Evolutionary conservation across 2,888 invertebrate species (phyloP), one percentile per base, ranked within the genome.

Genomic region (Acrobasis consociella): DNA sequence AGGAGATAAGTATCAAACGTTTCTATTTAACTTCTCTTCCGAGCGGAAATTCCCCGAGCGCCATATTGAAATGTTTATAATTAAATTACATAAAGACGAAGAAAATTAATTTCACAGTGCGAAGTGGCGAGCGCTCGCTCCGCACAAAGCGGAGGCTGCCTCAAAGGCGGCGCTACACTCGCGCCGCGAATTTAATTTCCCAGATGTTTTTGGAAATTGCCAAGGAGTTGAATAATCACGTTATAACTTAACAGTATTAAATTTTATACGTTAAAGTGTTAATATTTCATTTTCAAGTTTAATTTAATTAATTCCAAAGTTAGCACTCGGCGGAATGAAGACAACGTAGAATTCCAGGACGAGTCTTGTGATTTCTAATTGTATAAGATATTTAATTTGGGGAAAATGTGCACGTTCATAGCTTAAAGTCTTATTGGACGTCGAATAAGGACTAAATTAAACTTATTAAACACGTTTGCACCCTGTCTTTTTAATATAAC

Each of bases 1-100:
- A 90, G 83, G 83, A 90, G 92, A 91, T 91, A 91, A 91, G 90
- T 89, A 91, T 91, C 89, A 91, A 92, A 91, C 92, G 91, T 89
- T 91, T 91, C 92, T 88, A 91, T 92, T 92, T 91, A 91, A 91
- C 89, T 90, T 90, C 88, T 84, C 88, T 86, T 80, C 77, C 78
- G 81, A 78, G 88, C 86, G 87, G 89, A 89, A 92, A 90, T 89
- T 91, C 90, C 88, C 89, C 77, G 85, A 83, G 89, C 91, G 91
- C 91, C 88, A 91, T 92, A 92, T 91, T 91, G 92, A 92, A 92
- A 92, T 92, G 92, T 91, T 92, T 92, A 92, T 92, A 92, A 92
- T 92, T 92, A 91, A 92, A 92, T 92, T 92, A 92, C 91, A 92
- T 92, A 92, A 92, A 91, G 92, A 91, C 91, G 92, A 91, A 92